phyloP scores from a whole-genome alignment of 2,113 vertebrate species.

The Chiloscyllium plagiosum region DNA sequence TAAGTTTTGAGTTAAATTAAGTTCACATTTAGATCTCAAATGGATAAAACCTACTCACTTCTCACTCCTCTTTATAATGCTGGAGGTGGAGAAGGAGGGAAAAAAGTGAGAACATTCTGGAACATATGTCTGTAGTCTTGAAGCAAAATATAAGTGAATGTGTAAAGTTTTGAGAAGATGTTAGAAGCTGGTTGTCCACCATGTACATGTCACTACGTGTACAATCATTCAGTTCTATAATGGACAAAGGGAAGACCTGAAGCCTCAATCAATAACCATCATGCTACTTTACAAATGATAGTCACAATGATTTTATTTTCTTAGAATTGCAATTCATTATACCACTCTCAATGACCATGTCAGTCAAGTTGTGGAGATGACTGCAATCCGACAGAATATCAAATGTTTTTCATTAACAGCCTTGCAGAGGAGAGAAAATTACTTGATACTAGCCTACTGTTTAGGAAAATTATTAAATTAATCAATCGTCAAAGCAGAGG shows the following conservation, averaged over 20 bases:
- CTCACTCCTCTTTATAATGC: neutral
- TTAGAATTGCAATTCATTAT: neutral
- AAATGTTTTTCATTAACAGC: neutral
- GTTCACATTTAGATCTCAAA: neutral
- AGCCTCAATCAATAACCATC: neutral
- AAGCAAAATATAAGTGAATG: neutral
- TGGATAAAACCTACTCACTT: neutral
- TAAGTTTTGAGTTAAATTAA: neutral
- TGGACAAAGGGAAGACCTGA: neutral
- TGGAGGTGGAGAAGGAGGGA: neutral
- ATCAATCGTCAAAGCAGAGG: neutral
- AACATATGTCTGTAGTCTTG: neutral
- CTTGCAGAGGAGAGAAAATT: neutral
- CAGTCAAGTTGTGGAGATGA: neutral
- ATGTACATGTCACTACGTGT: neutral
- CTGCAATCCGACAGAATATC: neutral
- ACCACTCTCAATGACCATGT: too few species aligned
- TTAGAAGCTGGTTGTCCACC: neutral
- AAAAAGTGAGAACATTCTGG: neutral
- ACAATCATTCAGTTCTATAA: neutral
- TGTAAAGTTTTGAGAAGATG: neutral
- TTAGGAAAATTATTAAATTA: neutral
- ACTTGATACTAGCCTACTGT: neutral
- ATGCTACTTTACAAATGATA: neutral
- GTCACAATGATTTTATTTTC: neutral